Evolutionary conservation across 2,888 invertebrate genomes (phyloP).

Genomic region (Drosophila neonasuta): DNA sequence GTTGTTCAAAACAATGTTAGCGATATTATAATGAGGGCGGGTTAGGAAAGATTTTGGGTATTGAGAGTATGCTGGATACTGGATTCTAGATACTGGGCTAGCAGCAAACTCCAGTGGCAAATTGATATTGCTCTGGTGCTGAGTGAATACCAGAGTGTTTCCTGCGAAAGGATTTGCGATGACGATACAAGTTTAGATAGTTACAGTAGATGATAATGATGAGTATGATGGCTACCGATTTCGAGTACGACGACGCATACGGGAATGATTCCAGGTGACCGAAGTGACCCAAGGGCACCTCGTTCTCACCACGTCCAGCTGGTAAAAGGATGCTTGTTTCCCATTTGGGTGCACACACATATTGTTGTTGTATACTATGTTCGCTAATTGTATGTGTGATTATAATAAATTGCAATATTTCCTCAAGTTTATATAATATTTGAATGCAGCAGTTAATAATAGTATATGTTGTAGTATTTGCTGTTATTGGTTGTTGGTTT

Average conservation of each 20-base stretch:
- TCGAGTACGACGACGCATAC: slow-evolving; percentile 24
- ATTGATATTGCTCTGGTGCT: slow-evolving; percentile 15
- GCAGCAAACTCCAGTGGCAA: slow-evolving; percentile 50
- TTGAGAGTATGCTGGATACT: not conserved
- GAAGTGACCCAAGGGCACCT: slow-evolving; percentile 11
- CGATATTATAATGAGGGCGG: slow-evolving; percentile 22
- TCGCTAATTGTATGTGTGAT: slow-evolving; percentile 67
- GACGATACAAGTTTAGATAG: slow-evolving; percentile 81
- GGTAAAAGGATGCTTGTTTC: slow-evolving; percentile 24
- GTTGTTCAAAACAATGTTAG: slow-evolving; percentile 29
- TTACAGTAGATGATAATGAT: slow-evolving; percentile 79
- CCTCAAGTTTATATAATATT: slow-evolving; percentile 74
- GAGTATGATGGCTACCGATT: slow-evolving; percentile 54
- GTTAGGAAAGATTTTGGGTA: slow-evolving; percentile 1
- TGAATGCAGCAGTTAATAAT: slow-evolving; percentile 53
- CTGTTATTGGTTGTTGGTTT: slow-evolving; percentile 28
- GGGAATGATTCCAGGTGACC: slow-evolving; percentile 44
- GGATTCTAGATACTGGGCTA: slow-evolving; percentile 36
- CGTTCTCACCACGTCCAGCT: slow-evolving; percentile 18
- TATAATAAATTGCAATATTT: slow-evolving; percentile 75
- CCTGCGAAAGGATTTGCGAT: slow-evolving; percentile 82
- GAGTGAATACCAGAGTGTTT: slow-evolving; percentile 64
- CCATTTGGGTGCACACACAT: slow-evolving; percentile 15
- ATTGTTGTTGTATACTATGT: slow-evolving; percentile 12
- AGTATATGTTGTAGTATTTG: slow-evolving; percentile 29